Evolutionary conservation across 2,888 invertebrate genomes (phyloP).

Genomic region (Agrochola circellaris): DNA sequence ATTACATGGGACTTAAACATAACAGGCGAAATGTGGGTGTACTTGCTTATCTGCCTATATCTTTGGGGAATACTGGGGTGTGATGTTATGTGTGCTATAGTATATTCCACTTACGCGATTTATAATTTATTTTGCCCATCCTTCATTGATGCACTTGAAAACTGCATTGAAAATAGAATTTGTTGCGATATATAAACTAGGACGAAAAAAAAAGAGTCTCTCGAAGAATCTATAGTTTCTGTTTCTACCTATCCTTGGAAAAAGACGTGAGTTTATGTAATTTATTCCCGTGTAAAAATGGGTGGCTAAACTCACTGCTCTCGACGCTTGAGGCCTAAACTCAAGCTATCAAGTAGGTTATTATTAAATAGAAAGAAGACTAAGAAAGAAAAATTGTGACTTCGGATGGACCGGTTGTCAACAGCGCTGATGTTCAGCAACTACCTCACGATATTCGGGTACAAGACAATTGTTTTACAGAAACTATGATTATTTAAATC

Average conservation of each 20-base stretch:
- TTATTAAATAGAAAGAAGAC: no score
- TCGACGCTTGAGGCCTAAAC: no score
- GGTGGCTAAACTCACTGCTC: not conserved
- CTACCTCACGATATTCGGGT: no score
- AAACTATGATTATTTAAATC: no score
- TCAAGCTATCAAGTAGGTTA: no score
- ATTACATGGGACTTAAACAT: not conserved
- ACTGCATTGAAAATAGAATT: constrained; percentile 8
- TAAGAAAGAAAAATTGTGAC: no score
- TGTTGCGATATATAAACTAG: not conserved
- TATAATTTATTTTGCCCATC: constrained; percentile 46
- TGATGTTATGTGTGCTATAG: not conserved
- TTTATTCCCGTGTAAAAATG: not conserved
- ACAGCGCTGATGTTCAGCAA: no score
- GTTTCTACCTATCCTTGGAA: not conserved
- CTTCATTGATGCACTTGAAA: not conserved
- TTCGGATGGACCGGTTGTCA: no score
- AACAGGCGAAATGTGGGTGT: not conserved
- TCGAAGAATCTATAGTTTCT: no score
- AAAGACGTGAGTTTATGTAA: not conserved
- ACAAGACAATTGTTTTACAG: no score
- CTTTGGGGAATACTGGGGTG: not conserved
- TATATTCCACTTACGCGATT: constrained; percentile 36
- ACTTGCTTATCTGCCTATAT: not conserved
- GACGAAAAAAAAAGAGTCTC: not conserved